phyloP scores from a whole-genome alignment of 2,888 invertebrate genomes.

The Agrenia bidenticulata region DNA sequence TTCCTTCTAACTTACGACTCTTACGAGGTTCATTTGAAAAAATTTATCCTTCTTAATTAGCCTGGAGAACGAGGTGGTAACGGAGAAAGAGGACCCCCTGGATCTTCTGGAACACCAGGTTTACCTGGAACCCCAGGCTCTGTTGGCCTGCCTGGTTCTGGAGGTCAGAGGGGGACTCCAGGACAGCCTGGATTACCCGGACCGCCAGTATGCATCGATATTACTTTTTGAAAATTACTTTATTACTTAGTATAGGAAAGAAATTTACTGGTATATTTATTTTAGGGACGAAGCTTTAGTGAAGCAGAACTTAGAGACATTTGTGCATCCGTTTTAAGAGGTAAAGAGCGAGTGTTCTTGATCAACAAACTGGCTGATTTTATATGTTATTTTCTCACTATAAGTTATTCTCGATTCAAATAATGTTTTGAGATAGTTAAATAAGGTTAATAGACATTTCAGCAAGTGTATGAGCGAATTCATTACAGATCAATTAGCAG shows the following conservation, averaged over 20 bases:
- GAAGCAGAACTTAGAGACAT: constrained; percentile 78
- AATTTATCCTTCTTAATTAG: no score
- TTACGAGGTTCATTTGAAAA: neutral
- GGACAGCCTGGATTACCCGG: constrained; percentile 55
- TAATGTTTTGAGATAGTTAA: neutral
- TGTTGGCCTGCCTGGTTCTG: constrained; percentile 58
- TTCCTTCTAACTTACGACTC: neutral
- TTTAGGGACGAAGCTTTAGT: constrained; percentile 66
- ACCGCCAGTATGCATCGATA: constrained; percentile 46
- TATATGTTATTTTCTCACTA: no score
- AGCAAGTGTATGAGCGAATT: constrained; percentile 10
- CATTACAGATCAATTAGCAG: constrained; percentile 69
- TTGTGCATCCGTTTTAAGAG: constrained; percentile 75
- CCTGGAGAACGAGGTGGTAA: constrained; percentile 54
- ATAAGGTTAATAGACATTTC: neutral
- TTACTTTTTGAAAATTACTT: neutral
- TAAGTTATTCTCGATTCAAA: no score
- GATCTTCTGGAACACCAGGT: constrained; percentile 57
- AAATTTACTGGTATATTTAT: neutral
- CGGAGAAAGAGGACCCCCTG: constrained; percentile 59
- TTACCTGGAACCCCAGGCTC: constrained; percentile 59
- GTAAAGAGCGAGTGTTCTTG: constrained; percentile 58
- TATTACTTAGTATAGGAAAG: constrained; percentile 15
- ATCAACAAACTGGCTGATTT: no score
- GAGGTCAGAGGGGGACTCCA: constrained; percentile 55